A percentile compares a stretch with the other conserved stretches of the same genome.
Evolutionary conservation across 2,888 invertebrate genomes (phyloP).

Genomic region (Tholera decimalis): DNA sequence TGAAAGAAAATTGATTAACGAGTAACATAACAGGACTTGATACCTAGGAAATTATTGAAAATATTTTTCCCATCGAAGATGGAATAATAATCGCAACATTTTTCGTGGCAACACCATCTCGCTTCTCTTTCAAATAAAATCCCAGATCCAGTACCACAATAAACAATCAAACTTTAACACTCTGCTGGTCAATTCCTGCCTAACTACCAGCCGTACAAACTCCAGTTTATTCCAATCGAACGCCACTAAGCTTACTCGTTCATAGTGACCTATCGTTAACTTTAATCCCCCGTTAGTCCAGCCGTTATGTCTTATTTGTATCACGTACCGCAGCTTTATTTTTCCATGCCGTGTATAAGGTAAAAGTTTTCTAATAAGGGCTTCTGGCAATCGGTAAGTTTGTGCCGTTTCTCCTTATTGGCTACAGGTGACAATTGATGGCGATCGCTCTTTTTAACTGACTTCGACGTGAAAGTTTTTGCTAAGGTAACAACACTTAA

Average conservation of each 20-base stretch:
- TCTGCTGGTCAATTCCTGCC: slow-evolving; percentile 43
- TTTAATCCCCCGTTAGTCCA: slow-evolving; percentile 68
- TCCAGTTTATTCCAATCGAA: slow-evolving; percentile 61
- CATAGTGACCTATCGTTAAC: slow-evolving; percentile 62
- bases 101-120: not conserved
- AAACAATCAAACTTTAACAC: slow-evolving; percentile 49
- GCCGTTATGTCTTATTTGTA: slow-evolving; percentile 88
- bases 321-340: slow-evolving; percentile 88
- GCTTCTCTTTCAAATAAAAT: not conserved
- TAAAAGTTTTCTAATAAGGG: slow-evolving; percentile 91
- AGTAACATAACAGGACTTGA: too few species aligned
- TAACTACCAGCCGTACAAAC: slow-evolving; percentile 50
- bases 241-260: slow-evolving; percentile 47
- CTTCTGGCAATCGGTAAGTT: slow-evolving; percentile 84
- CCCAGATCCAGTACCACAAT: slow-evolving; percentile 27
- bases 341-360: slow-evolving; percentile 79
- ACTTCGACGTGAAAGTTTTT: slow-evolving; percentile 77
- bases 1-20: too few species aligned
- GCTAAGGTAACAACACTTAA: slow-evolving; percentile 66
- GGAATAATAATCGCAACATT: not conserved
- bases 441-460: slow-evolving; percentile 86
- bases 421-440: slow-evolving; percentile 90
- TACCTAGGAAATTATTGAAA: too few species aligned
- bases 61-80: not conserved
- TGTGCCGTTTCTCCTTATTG: slow-evolving; percentile 84